Conservation (phyloP, 2,888 invertebrate species). For the Troilus luridus region DNA sequence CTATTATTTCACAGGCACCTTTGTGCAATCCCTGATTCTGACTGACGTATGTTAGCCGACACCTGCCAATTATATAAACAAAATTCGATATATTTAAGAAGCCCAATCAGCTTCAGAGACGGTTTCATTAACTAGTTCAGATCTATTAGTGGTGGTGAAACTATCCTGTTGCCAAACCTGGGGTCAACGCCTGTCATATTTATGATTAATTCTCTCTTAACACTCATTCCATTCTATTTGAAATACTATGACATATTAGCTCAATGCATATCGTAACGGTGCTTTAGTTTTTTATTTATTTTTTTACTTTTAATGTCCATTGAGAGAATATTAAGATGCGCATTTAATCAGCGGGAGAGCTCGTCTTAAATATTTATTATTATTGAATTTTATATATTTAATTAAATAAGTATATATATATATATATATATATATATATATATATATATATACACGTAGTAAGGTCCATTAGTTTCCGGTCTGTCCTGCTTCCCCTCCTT, state of each 20-base stretch:
- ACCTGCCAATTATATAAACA: slow-evolving; percentile 14
- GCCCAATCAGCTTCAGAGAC: neutral
- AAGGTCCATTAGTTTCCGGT: too few species aligned
- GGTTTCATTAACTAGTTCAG: slow-evolving; percentile 24
- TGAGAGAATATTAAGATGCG: too few species aligned
- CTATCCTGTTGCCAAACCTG: slow-evolving; percentile 12
- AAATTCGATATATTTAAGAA: slow-evolving; percentile 41
- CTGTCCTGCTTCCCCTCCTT: too few species aligned
- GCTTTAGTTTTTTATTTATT: neutral
- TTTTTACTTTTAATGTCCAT: too few species aligned
- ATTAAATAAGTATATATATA: too few species aligned
- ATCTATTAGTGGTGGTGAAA: slow-evolving; percentile 37
- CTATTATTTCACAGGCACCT: neutral
- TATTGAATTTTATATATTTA: too few species aligned
- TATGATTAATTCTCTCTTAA: neutral
- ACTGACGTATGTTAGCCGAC: slow-evolving; percentile 10
- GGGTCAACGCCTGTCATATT: neutral
- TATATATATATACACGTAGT: too few species aligned
- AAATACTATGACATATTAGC: neutral
- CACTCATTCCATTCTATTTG: neutral
- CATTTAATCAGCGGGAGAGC: too few species aligned
- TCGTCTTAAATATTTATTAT: too few species aligned
- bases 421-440: too few species aligned
- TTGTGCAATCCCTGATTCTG: slow-evolving; percentile 9
- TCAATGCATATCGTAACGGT: neutral